Evolutionary conservation across 2,888 invertebrate species (phyloP).

Genomic region (Druceiella hillmani): DNA sequence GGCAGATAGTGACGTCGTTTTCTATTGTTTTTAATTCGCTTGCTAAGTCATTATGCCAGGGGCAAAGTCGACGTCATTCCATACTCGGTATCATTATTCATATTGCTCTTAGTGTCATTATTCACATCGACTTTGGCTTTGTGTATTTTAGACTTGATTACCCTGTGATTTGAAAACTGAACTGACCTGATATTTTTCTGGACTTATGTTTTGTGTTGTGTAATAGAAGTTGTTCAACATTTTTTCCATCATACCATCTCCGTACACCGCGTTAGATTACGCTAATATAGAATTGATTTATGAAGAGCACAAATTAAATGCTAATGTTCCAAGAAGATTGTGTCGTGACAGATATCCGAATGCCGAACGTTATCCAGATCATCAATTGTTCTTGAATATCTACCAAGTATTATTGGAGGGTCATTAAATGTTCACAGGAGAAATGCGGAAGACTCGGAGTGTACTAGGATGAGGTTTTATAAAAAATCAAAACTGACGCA

Average conservation of each 20-base stretch:
- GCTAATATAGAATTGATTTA: conserved; percentile 1
- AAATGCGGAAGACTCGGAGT: too few species aligned
- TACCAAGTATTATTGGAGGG: conserved; percentile 1
- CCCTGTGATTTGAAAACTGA: conserved; percentile 1
- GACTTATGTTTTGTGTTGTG: conserved; percentile 1
- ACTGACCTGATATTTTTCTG: conserved; percentile 3
- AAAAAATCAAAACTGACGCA: too few species aligned
- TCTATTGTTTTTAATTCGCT: too few species aligned
- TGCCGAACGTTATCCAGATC: conserved; percentile 1
- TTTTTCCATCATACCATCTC: conserved; percentile 3
- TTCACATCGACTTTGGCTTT: conserved; percentile 4
- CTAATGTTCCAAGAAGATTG: conserved; percentile 2
- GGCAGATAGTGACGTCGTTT: too few species aligned
- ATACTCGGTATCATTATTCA: too few species aligned
- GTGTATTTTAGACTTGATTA: not conserved
- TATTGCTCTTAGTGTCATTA: too few species aligned
- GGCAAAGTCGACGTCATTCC: too few species aligned
- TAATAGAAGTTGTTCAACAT: too few species aligned
- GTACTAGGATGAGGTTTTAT: too few species aligned
- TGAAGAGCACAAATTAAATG: not conserved
- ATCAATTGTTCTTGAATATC: not conserved
- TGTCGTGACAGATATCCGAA: conserved; percentile 3
- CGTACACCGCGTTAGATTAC: conserved; percentile 3
- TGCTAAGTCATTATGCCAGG: too few species aligned
- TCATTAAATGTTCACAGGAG: too few species aligned